These are phyloP conservation scores for Ptilorrhoa leucosticta DNA, from an alignment of 2,113 vertebrate species.

Conservation along the genomic window DNA sequence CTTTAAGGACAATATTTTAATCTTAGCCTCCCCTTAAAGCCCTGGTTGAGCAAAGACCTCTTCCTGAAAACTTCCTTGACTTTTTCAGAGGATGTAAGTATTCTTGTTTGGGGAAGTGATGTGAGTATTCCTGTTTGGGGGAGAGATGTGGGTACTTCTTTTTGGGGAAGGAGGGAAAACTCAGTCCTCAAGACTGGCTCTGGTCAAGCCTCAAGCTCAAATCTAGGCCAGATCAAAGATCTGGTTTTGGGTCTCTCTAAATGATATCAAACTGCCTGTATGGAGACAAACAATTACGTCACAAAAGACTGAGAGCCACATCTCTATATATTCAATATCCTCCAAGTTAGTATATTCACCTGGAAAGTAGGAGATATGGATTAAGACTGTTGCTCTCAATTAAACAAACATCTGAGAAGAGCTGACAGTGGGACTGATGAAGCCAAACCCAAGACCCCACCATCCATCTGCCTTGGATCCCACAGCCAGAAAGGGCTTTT, in stretches of 20 bases:
- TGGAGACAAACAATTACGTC: background rate
- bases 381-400: background rate
- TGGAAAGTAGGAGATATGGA: background rate
- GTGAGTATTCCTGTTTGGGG: background rate
- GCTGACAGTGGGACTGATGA: background rate
- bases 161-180: background rate
- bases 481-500: background rate
- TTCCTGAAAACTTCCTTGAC: background rate
- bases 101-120: background rate
- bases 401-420: background rate
- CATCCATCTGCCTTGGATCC: rapidly evolving
- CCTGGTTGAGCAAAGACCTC: background rate
- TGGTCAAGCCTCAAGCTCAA: background rate
- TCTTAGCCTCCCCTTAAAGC: background rate
- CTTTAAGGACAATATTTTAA: background rate
- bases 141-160: background rate
- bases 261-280: background rate
- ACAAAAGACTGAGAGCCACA: background rate
- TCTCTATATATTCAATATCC: background rate
- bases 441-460: background rate
- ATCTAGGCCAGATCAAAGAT: background rate
- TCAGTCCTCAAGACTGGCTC: background rate
- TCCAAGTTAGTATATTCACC: background rate
- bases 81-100: background rate
- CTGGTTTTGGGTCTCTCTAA: background rate